A percentile compares a stretch with the other conserved stretches of the same genome.
phyloP scores from a whole-genome alignment of 2,888 invertebrate species.

The Unio pictorum region DNA sequence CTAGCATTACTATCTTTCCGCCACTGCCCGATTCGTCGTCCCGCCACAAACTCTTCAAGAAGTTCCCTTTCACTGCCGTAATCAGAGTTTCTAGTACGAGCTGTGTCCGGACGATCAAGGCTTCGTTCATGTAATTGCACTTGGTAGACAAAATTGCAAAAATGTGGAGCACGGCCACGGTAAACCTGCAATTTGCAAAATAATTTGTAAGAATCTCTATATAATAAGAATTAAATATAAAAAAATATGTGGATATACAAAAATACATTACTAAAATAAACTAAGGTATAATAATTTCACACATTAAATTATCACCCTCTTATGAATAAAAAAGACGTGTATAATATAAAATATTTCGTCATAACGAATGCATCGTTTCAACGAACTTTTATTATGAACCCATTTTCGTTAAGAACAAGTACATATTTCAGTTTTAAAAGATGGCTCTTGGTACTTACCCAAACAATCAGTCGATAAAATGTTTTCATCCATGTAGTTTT shows the following conservation, averaged over 20 bases:
- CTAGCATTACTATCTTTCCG: constrained; percentile 38
- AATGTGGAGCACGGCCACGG: constrained; percentile 47
- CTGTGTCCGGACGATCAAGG: constrained; percentile 18
- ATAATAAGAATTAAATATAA: background rate
- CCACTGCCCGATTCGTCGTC: constrained; percentile 34
- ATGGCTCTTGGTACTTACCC: too few species aligned
- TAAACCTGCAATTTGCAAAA: constrained; percentile 30
- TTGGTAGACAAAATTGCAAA: constrained; percentile 55
- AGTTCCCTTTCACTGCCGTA: constrained; percentile 26
- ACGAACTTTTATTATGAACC: too few species aligned
- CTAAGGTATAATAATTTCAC: background rate
- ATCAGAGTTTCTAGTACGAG: constrained; percentile 30
- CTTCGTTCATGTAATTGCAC: constrained; percentile 42
- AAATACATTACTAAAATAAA: background rate
- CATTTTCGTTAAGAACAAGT: too few species aligned
- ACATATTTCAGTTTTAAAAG: too few species aligned
- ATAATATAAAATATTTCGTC: too few species aligned
- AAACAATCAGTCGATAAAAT: too few species aligned
- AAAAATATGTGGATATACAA: background rate
- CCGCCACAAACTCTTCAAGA: constrained; percentile 29
- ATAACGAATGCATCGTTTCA: too few species aligned
- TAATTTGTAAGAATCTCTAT: background rate
- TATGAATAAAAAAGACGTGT: too few species aligned
- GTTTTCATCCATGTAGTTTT: too few species aligned
- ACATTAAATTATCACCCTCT: background rate